Conservation (phyloP, 2,113 vertebrate genomes). For the Catharus minimus region DNA sequence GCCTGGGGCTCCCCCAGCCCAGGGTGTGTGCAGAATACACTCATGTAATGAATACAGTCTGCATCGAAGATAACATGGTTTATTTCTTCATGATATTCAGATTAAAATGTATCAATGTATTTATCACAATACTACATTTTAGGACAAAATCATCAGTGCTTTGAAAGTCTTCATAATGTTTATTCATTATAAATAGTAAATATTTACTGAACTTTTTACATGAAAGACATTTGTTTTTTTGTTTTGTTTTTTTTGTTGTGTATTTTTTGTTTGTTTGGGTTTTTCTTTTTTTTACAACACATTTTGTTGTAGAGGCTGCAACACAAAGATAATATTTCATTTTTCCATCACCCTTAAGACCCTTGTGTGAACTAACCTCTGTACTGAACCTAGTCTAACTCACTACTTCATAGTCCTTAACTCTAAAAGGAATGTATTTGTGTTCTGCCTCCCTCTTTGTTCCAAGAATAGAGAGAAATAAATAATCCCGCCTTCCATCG, state of each 20-base stretch:
- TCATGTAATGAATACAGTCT: not conserved
- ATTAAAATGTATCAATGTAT: constrained; percentile 52
- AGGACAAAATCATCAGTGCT: constrained; percentile 63
- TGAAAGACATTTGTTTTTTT: constrained; percentile 76
- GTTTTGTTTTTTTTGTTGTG: constrained; percentile 40
- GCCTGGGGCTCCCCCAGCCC: not conserved
- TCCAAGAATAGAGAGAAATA: constrained; percentile 81
- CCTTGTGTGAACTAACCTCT: constrained; percentile 72
- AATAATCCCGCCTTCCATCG: constrained; percentile 81
- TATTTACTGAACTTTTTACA: constrained; percentile 92
- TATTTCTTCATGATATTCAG: constrained; percentile 62
- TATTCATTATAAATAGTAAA: constrained; percentile 98
- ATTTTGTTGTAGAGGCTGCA: constrained; percentile 78
- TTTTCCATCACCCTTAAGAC: constrained; percentile 77
- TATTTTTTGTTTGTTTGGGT: not conserved
- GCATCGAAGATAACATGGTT: constrained; percentile 51
- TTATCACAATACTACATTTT: constrained; percentile 62
- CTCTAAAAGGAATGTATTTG: constrained; percentile 81
- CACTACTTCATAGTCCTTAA: constrained; percentile 72
- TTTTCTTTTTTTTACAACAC: constrained; percentile 77
- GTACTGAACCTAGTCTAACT: constrained; percentile 72
- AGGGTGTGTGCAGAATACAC: not conserved
- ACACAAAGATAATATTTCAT: constrained; percentile 72
- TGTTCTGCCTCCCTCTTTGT: constrained; percentile 75
- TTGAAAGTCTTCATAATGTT: constrained; percentile 81